Base-by-base conservation (phyloP, 2,888 invertebrate genomes). In the Drosophila kanekoi region DNA sequence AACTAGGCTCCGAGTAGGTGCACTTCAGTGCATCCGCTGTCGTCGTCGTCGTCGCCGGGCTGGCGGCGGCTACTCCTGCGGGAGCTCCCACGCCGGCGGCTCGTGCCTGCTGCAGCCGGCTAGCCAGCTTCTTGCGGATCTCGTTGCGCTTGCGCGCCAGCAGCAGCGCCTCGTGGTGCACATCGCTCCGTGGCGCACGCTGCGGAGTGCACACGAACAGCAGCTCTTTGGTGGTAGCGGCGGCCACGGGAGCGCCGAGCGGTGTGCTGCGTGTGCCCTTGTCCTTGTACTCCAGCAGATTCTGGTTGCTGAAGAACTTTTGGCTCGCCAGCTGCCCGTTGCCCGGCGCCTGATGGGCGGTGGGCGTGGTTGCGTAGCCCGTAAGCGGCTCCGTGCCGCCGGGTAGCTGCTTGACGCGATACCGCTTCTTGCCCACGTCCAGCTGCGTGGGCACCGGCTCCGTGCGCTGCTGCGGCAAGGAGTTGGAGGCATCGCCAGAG, bases 201-300 rank as follows among this genome's bases (percentile, higher is more conserved):
- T 92, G 92, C 0, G 92, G 92, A 4, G 92, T 92, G 70, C 92
- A 92, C 13, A 92, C 92, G 68, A 92, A 92, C 49, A 92, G 79
- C 57, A 92, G 74, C 58, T 92, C 92, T 79, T 92, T 92, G 60
- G 90, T 56, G 90, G 91, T 53, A 84, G 86, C 79, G 20, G 77
- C 84, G n/a, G 86, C 66, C 28, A 83, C 71, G 5, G 83, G 82
- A 0, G 76, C 72, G 0, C 72, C 71, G 3, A 48, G 45, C 8
- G 57, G 59, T n/a, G 41, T 33, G 11, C 40, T 48, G 3, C 64
- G n/a, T 8, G 43, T 62, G 28, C 54, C 48, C 51, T 83, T 86
- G 33, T 89, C 88, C 63, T 90, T 89, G 59, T 88, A 91, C 60
- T 92, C 91, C 68, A 92, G 73, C 51, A 92, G 78, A 61, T 92